Evolutionary conservation across 1,140 invertebrate genomes (phyloP).

Genomic region (Liolophura sinensis): DNA sequence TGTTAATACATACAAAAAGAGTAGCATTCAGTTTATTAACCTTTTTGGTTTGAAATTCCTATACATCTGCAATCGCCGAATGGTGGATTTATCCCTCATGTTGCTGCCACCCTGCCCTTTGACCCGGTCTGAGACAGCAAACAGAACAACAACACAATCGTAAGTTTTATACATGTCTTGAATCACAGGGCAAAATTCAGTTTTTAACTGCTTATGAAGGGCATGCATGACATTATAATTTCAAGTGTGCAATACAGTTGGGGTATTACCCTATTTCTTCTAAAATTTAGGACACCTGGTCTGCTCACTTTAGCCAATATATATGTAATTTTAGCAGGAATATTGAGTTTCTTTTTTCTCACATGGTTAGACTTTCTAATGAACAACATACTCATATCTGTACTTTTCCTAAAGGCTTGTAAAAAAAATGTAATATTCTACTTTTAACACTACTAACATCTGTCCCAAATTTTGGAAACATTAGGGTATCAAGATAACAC

Average conservation of each 20-base stretch:
- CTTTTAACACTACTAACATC: too few relatives aligned
- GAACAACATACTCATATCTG: too few relatives aligned
- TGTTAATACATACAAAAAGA: neutral
- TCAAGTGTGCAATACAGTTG: neutral
- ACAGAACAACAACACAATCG: slow-evolving; percentile 1
- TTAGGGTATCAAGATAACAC: too few relatives aligned
- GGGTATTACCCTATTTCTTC: too few relatives aligned
- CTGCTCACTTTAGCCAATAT: too few relatives aligned
- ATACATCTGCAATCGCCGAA: slow-evolving; percentile 97
- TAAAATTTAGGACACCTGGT: too few relatives aligned
- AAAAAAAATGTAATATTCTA: too few relatives aligned
- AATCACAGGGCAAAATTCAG: slow-evolving; percentile 4
- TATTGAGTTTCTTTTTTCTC: too few relatives aligned
- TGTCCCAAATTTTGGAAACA: too few relatives aligned
- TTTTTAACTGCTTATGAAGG: neutral
- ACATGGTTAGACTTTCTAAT: too few relatives aligned
- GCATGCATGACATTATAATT: neutral
- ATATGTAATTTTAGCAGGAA: too few relatives aligned
- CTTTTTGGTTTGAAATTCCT: slow-evolving; percentile 94
- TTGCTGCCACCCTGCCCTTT: slow-evolving; percentile 74
- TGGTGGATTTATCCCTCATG: slow-evolving; percentile 87
- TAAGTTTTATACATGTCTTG: neutral
- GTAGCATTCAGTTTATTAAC: slow-evolving; percentile 31
- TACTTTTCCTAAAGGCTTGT: too few relatives aligned
- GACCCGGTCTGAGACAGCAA: slow-evolving; percentile 52